A percentile compares a stretch with the other conserved stretches of the same genome.
Conservation (phyloP, 2,797 vertebrate genomes). For the Hoplostethus mediterraneus region DNA sequence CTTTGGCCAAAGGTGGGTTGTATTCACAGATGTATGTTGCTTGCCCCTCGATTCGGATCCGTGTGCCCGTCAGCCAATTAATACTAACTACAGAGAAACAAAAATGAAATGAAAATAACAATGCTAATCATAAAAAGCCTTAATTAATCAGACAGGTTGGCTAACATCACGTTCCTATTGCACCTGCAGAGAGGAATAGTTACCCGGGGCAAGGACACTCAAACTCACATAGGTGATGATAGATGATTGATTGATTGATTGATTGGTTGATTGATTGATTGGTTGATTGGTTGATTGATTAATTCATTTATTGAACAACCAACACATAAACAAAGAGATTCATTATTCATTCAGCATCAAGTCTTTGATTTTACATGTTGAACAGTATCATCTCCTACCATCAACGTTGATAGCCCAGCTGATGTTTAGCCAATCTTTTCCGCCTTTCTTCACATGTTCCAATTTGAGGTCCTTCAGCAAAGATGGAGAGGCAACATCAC, state of each 20-base stretch:
- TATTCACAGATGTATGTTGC: constrained; percentile 23
- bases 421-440: constrained; percentile 67
- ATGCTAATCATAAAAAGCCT: neutral
- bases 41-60: fast-evolving
- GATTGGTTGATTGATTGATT: neutral
- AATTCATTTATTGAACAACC: neutral
- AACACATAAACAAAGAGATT: neutral
- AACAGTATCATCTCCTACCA: constrained; percentile 67
- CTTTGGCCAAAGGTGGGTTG: constrained; percentile 23
- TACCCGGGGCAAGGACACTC: too few relatives aligned
- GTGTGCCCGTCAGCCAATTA: constrained; percentile 32
- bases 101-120: neutral
- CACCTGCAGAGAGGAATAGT: too few relatives aligned
- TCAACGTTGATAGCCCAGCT: constrained; percentile 86
- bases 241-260: neutral
- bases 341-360: too few relatives aligned
- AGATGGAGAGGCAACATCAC: constrained; percentile 60
- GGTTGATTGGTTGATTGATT: too few relatives aligned
- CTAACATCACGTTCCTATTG: neutral
- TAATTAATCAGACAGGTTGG: neutral
- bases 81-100: constrained; percentile 59
- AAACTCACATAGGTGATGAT: neutral
- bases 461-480: constrained; percentile 57
- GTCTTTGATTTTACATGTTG: neutral
- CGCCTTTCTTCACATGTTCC: neutral